Evolutionary conservation across 2,113 vertebrate species (phyloP).

Genomic region (Mesembrinibis cayennensis): DNA sequence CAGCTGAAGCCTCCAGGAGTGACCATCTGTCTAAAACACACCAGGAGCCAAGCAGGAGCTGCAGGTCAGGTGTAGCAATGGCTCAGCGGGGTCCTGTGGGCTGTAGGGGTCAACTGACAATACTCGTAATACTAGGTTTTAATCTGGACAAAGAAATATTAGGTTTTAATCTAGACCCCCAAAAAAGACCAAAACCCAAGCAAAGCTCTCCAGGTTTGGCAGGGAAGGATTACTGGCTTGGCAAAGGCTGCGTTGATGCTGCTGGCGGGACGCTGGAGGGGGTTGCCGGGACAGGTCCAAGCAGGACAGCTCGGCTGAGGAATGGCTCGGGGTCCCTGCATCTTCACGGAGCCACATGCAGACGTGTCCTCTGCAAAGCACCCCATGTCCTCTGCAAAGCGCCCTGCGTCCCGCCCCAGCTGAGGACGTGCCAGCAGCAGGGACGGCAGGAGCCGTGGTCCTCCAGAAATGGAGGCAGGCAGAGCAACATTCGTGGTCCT

Average conservation of each 20-base stretch:
- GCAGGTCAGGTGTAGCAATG: background rate
- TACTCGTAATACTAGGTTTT: rapidly evolving
- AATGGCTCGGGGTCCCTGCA: background rate
- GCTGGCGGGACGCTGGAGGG: background rate
- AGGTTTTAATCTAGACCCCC: background rate
- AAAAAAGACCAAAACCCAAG: background rate
- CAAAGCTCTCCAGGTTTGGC: background rate
- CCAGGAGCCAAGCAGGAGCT: background rate
- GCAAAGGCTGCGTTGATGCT: background rate
- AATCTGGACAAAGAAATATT: background rate
- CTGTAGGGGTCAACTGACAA: background rate
- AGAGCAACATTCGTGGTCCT: background rate
- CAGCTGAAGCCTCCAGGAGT: background rate
- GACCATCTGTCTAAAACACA: rapidly evolving
- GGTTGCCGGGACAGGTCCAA: background rate
- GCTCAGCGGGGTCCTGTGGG: background rate
- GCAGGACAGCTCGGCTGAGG: background rate
- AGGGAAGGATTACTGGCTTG: background rate
- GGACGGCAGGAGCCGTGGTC: background rate
- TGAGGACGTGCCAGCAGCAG: background rate
- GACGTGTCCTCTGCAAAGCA: background rate
- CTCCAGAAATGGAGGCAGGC: background rate
- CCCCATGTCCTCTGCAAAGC: background rate
- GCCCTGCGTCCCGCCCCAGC: background rate
- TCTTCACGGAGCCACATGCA: rapidly evolving